Base-by-base conservation (phyloP, 1,140 invertebrate species). In the Agrilus planipennis region DNA sequence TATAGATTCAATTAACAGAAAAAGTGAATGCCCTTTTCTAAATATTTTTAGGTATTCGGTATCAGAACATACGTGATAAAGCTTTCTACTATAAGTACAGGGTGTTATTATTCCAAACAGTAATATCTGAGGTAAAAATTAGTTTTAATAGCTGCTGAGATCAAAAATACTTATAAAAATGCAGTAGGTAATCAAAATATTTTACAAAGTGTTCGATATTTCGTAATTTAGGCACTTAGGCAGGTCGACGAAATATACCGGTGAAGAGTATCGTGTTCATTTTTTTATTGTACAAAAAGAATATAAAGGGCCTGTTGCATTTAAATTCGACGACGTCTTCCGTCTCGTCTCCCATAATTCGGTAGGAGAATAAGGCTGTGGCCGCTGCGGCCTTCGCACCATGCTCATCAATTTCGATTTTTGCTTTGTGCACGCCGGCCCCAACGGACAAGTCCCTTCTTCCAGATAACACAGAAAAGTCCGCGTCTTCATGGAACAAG, bases 241-340 rank as follows among this genome's bases (percentile, higher is more conserved):
- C 10, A 15, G 61, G 68, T 4, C 51, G 57, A 20, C 65, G 63
- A 50, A 68, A 77, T 14, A 76, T 57, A 0, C 78, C 78, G 37
- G 61, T 58, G 51, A 82, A 81, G 0, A 79, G 52, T 18, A 79
- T 65, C 0, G 61, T 67, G 16, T 65, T 59, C 1, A 53, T 61
- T 0, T 54, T 23, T 46, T 68, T 71, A 45, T 80, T 74, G 41
- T 72, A 76, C 30, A 82, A 71, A 15, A 79, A 52, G 47, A 76
- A 80, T 6, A 77, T 51, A 47, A 82, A 82, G 0, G 79, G 78
- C 56, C 73, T 73, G 53, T 79, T 74, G 40, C 73, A 75, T 18
- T 63, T 67, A 54, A 84, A 84, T 20, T 63, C 34, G 0, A 63
- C 62, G 0, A 69, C 68, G 21, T 70, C 65, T 1, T 44, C 84